Percentiles rank a stretch among this genome's conserved stretches.
Evolutionary conservation across 2,888 invertebrate genomes (phyloP).

Genomic region (Ochropleura leucogaster): DNA sequence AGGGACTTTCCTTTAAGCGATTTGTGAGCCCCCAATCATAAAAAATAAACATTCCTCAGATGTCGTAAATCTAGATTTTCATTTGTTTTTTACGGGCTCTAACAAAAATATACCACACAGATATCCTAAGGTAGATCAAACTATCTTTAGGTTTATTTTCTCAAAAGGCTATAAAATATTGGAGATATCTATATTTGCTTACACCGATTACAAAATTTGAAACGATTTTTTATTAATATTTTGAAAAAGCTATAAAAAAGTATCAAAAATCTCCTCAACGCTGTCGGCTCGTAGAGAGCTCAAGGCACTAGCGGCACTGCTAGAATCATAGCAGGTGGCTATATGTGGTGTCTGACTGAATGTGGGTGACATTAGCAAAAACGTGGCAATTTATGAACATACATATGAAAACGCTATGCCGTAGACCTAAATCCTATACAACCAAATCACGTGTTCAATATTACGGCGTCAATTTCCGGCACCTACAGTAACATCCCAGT

Average conservation of each 20-base stretch:
- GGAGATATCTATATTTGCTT: background rate
- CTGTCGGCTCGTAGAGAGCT: too few species aligned
- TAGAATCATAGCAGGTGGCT: too few species aligned
- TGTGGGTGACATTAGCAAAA: too few species aligned
- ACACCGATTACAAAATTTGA: background rate
- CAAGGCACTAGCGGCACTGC: too few species aligned
- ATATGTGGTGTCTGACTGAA: too few species aligned
- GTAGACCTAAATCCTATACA: background rate
- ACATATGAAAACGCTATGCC: background rate
- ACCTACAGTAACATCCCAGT: background rate
- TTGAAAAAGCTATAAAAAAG: too few species aligned
- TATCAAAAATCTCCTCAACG: too few species aligned
- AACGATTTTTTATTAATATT: background rate
- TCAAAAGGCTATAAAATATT: background rate
- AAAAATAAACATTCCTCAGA: background rate
- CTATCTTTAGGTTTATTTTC: background rate
- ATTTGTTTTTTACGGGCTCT: background rate
- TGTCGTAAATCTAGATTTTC: conserved; percentile 1
- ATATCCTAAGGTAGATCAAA: background rate
- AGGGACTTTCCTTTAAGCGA: background rate
- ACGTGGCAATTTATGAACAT: too few species aligned
- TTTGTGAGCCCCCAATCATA: conserved; percentile 3
- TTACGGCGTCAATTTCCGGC: conserved; percentile 14
- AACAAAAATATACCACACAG: background rate
- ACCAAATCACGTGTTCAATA: background rate